phyloP scores from a whole-genome alignment of 2,888 invertebrate genomes.

The Lysandra coridon region DNA sequence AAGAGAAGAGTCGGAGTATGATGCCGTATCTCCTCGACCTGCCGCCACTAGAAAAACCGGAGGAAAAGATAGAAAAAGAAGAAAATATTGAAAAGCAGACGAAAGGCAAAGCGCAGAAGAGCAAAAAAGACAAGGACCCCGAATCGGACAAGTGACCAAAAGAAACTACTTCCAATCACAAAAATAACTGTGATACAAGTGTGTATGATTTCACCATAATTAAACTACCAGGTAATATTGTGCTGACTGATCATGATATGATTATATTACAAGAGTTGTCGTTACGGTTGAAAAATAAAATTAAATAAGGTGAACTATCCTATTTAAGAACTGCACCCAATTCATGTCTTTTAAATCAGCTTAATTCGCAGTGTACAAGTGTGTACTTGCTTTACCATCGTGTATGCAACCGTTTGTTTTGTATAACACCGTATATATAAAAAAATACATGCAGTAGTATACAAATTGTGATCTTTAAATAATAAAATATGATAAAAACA shows the following conservation, averaged over 20 bases:
- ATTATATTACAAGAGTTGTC: conserved; percentile 50
- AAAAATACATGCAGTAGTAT: neutral
- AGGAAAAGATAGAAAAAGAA: conserved; percentile 40
- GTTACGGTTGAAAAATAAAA: conserved; percentile 34
- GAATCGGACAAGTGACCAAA: conserved; percentile 66
- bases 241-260: conserved; percentile 55
- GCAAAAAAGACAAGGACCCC: conserved; percentile 47
- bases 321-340: neutral
- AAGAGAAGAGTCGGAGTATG: conserved; percentile 73
- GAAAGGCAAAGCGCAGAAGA: conserved; percentile 42
- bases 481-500: neutral
- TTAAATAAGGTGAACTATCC: neutral
- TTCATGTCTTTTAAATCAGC: neutral
- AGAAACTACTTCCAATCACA: conserved; percentile 46
- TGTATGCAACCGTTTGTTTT: neutral
- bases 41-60: conserved; percentile 56
- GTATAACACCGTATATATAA: neutral
- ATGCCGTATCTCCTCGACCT: conserved; percentile 71
- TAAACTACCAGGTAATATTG: conserved; percentile 49
- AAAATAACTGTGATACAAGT: conserved; percentile 58
- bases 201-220: conserved; percentile 52
- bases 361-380: neutral
- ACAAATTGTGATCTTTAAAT: too few relatives aligned
- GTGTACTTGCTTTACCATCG: neutral
- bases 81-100: conserved; percentile 35